phyloP scores from a whole-genome alignment of 2,113 vertebrate species.

The Chaetura pelagica region DNA sequence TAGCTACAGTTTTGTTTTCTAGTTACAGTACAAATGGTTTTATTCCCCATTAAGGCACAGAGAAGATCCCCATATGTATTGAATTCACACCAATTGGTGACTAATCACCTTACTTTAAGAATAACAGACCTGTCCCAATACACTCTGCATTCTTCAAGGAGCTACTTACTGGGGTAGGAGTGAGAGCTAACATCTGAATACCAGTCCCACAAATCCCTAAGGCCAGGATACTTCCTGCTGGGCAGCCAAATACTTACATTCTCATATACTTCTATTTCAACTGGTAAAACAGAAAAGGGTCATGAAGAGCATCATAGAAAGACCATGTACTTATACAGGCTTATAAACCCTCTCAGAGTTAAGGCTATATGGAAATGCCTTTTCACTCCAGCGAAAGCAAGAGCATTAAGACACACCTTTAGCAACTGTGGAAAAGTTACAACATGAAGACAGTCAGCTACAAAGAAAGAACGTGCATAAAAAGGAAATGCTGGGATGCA shows the following conservation, averaged over 20 bases:
- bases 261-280: not conserved
- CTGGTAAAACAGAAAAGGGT: not conserved
- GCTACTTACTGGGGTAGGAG: not conserved
- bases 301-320: not conserved
- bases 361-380: not conserved
- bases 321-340: not conserved
- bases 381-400: not conserved
- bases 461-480: not conserved
- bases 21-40: not conserved
- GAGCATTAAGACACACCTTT: not conserved
- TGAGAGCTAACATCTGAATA: not conserved
- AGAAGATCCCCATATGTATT: not conserved
- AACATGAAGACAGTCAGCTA: not conserved
- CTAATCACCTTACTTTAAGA: slow-evolving; percentile 9
- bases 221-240: not conserved
- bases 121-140: not conserved
- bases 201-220: not conserved
- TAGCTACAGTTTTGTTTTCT: not conserved
- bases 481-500: not conserved
- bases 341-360: not conserved
- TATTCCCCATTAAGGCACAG: not conserved
- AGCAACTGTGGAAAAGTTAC: not conserved
- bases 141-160: not conserved
- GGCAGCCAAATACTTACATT: not conserved
- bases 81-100: not conserved